Evolutionary conservation across 2,888 invertebrate species (phyloP).

Genomic region (Parapristionchus giblindavisi): DNA sequence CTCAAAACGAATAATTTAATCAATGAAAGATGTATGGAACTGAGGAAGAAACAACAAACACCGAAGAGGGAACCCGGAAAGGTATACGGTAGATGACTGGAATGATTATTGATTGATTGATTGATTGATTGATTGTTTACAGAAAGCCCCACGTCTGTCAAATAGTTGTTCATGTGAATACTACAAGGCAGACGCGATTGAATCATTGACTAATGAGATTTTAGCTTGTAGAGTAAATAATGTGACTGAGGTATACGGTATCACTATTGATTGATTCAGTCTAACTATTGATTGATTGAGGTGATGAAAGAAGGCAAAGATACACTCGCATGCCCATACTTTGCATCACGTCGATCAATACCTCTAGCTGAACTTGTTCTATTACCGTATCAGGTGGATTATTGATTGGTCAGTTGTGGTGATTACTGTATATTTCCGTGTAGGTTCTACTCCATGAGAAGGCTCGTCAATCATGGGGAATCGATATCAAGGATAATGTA

Average conservation of each 20-base stretch:
- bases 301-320: constrained; percentile 75
- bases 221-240: constrained; percentile 49
- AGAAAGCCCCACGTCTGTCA: constrained; percentile 34
- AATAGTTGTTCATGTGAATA: constrained; percentile 77
- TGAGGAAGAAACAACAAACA: constrained; percentile 52
- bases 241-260: constrained; percentile 37
- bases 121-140: not conserved
- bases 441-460: constrained; percentile 83
- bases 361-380: constrained; percentile 80
- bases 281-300: constrained; percentile 5
- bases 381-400: constrained; percentile 70
- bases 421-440: constrained; percentile 6
- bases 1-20: constrained; percentile 55
- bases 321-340: constrained; percentile 89
- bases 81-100: not conserved
- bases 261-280: no score
- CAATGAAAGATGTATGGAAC: constrained; percentile 65
- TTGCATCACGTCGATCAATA: constrained; percentile 84
- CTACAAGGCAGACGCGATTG: constrained; percentile 77
- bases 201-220: constrained; percentile 72
- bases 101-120: not conserved
- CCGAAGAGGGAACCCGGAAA: constrained; percentile 35
- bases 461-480: constrained; percentile 81
- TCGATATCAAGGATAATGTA: constrained; percentile 80
- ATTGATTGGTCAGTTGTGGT: not conserved